phyloP scores from a whole-genome alignment of 2,888 invertebrate genomes.

The Lithodes maja region DNA sequence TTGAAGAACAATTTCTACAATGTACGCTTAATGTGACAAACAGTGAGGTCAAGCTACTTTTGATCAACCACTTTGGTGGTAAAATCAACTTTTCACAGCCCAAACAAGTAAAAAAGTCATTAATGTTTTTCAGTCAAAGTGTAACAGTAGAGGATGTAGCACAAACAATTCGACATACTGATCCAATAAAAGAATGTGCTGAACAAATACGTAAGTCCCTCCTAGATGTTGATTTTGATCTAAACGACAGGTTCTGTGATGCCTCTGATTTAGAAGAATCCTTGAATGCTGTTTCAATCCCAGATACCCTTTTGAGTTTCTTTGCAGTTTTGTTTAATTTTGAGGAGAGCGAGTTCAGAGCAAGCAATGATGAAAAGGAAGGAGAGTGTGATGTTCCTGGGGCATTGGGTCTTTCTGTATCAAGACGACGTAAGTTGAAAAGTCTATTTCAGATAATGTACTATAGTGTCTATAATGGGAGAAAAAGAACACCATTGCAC shows the following conservation, averaged over 20 bases:
- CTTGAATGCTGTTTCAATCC: background rate
- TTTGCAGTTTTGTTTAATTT: slow-evolving; percentile 19
- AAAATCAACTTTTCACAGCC: slow-evolving; percentile 19
- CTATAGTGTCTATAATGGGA: slow-evolving; percentile 15
- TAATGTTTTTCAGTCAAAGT: background rate
- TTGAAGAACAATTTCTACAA: slow-evolving; percentile 1
- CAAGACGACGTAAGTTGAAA: background rate
- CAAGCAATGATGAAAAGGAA: background rate
- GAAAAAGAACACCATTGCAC: slow-evolving; percentile 39
- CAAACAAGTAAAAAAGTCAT: background rate
- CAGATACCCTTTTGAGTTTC: slow-evolving; percentile 1
- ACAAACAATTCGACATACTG: background rate
- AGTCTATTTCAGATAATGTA: slow-evolving; percentile 27
- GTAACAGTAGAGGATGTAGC: background rate
- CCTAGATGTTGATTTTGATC: slow-evolving; percentile 13
- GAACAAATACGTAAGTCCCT: background rate
- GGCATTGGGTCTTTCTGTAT: background rate
- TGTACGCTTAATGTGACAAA: slow-evolving; percentile 27
- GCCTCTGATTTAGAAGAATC: background rate
- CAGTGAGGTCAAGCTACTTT: slow-evolving; percentile 15
- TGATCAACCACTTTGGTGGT: slow-evolving; percentile 16
- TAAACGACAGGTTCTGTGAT: slow-evolving; percentile 15
- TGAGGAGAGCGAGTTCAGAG: background rate
- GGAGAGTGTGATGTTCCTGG: background rate
- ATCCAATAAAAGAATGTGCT: slow-evolving; percentile 14